Base-by-base conservation (phyloP, 2,888 invertebrate species). In the Parapristionchus giblindavisi region DNA sequence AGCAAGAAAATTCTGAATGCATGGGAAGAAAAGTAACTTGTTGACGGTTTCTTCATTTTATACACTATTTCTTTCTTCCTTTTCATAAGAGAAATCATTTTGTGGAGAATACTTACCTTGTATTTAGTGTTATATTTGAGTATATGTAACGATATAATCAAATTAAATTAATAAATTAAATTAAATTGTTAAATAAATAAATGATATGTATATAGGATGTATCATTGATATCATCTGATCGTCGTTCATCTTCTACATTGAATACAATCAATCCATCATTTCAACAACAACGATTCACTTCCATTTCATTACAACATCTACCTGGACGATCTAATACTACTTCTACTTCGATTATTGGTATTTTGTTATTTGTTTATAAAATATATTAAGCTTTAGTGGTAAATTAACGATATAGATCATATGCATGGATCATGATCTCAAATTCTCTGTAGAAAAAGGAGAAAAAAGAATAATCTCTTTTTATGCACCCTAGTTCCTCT, bases 231-330 rank as follows among this genome's bases (percentile, higher is more conserved):
- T 60, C 60, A 32, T 29, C 21, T 60, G 60, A 60, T 60, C 60
- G 34, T 24, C 60, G 60, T 60, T 34, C 40, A 27, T 21, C 43
- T 21, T 24, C 63, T n/a, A 43, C 29, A 1, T n/a, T 27, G 2
- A 32, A 63, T 14, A 11, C 43, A 27, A 24, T 29, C 3, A 24
- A 24, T 27, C 29, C 38, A 11, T 63, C 63, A 6, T 27, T 43
- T 21, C 66, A 29, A 34, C 66, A 66, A 66, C 66, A 66, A 21
- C 66, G 66, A 66, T 66, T 66, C 66, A 52, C 52, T 17, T 66
- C 66, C 34, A 51, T 52, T 51, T 66, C 66, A 29, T 52, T 66
- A 21, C 52, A 48, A 14, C 48, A 66, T 66, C 48, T 66, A 3
- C 66, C 66, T 32, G 66, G 29, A 4, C 11, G 66, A 14, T 66